Evolutionary conservation across 2,888 invertebrate species (phyloP).

Genomic region (Drepanosiphum platanoidis): DNA sequence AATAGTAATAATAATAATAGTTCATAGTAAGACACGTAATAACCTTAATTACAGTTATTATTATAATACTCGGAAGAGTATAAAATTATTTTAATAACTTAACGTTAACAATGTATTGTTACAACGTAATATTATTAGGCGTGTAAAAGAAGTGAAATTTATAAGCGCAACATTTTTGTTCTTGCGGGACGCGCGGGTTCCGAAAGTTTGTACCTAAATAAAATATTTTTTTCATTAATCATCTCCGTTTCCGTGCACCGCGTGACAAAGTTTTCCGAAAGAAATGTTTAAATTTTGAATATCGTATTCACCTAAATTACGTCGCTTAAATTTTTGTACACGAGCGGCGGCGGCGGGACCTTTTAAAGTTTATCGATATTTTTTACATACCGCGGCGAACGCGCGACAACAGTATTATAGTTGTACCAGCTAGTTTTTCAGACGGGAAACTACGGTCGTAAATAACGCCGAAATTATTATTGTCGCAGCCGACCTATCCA

Average conservation of each 20-base stretch:
- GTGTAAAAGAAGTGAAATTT: too few relatives aligned
- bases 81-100: background rate
- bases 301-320: background rate
- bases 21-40: background rate
- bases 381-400: background rate
- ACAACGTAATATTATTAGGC: too few relatives aligned
- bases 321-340: background rate
- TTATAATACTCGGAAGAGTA: background rate
- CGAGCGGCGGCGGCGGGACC: too few relatives aligned
- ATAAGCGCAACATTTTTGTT: background rate
- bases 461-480: slow-evolving; percentile 17
- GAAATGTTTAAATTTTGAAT: background rate
- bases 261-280: background rate
- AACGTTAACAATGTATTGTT: background rate
- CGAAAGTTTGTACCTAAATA: background rate
- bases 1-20: too few relatives aligned
- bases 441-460: slow-evolving; percentile 18
- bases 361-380: slow-evolving; percentile 1
- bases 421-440: slow-evolving; percentile 7
- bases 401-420: background rate
- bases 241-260: background rate
- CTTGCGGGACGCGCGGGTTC: background rate
- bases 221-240: background rate
- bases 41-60: background rate
- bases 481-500: slow-evolving; percentile 21